Evolutionary conservation across 2,113 vertebrate species (phyloP), one percentile per base, ranked within the genome.

Genomic region (Psilopsiagon aurifrons): DNA sequence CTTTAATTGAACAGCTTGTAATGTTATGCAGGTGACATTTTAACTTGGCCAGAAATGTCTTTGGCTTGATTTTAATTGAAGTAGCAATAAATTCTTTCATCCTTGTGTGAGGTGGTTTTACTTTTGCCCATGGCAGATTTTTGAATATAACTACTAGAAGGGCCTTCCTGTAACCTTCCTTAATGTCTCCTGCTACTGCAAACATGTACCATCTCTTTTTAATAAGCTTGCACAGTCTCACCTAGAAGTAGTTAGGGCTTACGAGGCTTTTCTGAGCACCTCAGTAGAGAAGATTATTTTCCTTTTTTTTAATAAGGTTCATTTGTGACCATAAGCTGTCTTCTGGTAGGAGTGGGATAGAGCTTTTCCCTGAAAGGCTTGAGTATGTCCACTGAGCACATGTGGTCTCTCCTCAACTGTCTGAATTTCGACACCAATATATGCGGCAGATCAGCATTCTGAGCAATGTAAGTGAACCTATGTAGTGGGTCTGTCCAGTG

Each of bases 401-500:
- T 43, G 29, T 43, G 17, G 15, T 24, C 7, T 66, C 47, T 73
- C 14, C 39, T 23, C 22, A 6, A 1, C 27, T 73, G 11, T 35
- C 16, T 33, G 57, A 57, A 55, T n/a, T 49, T 35, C 23, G 22
- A 10, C 17, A 47, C 27, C n/a, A 23, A 28, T 2, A 0, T 6
- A 3, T 11, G 7, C 16, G 41, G 23, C 35, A 93, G 41, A 79
- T 37, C 12, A 28, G 67, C 17, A 47, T 47, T 17, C 15, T 12
- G 46, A 25, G 18, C 8, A 31, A 69, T 37, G 35, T 13, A 24
- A 35, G 39, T 18, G 63, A 68, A 37, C 13, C 0, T 0, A 1
- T 51, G 39, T 13, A 16, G 31, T 19, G 49, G 47, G 52, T 73
- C 33, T 71, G 24, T 24, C 20, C 63, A 6, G 47, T 11, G 63